Conservation (phyloP, 2,113 vertebrate genomes). For the Saguinus imperator region DNA sequence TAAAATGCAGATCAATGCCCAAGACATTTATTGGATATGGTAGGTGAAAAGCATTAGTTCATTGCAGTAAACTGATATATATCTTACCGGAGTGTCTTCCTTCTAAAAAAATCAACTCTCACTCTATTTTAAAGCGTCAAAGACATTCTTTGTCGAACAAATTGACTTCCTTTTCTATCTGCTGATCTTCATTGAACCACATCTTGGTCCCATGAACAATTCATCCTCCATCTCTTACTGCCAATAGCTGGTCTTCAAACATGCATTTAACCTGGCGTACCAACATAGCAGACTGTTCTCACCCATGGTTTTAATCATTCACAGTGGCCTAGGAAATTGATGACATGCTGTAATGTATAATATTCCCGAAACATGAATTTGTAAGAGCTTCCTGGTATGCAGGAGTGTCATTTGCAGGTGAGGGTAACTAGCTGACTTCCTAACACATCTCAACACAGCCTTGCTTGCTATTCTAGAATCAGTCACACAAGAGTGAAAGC, state of each 20-base stretch:
- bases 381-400: background rate
- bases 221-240: background rate
- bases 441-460: background rate
- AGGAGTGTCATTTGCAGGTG: background rate
- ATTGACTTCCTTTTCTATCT: conserved; percentile 1
- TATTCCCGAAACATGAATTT: background rate
- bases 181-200: background rate
- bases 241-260: background rate
- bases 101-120: background rate
- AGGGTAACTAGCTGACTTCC: background rate
- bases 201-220: background rate
- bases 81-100: background rate
- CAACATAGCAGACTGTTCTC: background rate
- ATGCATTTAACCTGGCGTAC: background rate
- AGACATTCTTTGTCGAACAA: background rate
- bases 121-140: background rate
- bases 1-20: background rate
- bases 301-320: background rate
- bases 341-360: background rate
- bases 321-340: background rate
- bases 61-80: background rate
- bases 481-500: background rate
- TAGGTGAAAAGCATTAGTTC: background rate
- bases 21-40: background rate
- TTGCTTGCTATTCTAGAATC: background rate